Percentiles rank a stretch among this genome's conserved stretches.
These are phyloP conservation scores for Callipepla californica DNA, from an alignment of 2,113 vertebrate genomes.

Conservation along the genomic window DNA sequence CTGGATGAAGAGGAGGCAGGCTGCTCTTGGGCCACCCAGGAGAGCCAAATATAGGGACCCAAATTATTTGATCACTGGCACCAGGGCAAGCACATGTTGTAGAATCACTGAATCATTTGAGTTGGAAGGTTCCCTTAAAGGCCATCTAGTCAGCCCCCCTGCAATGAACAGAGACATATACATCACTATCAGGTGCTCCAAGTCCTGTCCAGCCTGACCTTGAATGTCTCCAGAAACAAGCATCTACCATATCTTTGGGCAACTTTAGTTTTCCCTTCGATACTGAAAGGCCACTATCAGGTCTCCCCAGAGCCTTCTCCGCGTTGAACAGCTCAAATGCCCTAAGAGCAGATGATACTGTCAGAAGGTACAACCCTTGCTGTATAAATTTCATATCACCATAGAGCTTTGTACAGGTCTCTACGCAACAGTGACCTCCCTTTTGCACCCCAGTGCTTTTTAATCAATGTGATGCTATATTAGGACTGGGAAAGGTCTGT, in stretches of 20 bases:
- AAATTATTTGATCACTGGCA: fast-evolving
- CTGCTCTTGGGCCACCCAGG: conserved; percentile 18
- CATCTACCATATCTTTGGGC: no score
- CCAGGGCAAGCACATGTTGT: neutral
- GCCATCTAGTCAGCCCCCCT: no score
- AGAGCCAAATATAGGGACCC: neutral
- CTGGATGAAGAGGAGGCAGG: neutral
- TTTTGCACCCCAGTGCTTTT: neutral
- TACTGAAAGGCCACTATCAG: no score
- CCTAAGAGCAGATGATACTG: neutral
- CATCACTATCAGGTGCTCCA: no score
- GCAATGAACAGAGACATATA: no score
- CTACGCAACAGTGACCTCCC: fast-evolving
- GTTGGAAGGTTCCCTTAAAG: no score
- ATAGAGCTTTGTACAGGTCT: neutral
- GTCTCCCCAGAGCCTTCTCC: no score
- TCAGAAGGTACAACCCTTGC: fast-evolving
- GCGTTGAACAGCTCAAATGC: no score
- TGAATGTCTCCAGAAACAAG: no score
- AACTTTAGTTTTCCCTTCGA: no score
- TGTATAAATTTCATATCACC: neutral
- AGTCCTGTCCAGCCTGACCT: no score
- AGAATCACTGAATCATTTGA: no score
- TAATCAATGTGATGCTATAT: fast-evolving
- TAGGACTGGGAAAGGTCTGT: neutral